Evolutionary conservation across 1,140 invertebrate genomes (phyloP), one percentile per base, ranked within the genome.

Genomic region (Neodiprion lecontei): DNA sequence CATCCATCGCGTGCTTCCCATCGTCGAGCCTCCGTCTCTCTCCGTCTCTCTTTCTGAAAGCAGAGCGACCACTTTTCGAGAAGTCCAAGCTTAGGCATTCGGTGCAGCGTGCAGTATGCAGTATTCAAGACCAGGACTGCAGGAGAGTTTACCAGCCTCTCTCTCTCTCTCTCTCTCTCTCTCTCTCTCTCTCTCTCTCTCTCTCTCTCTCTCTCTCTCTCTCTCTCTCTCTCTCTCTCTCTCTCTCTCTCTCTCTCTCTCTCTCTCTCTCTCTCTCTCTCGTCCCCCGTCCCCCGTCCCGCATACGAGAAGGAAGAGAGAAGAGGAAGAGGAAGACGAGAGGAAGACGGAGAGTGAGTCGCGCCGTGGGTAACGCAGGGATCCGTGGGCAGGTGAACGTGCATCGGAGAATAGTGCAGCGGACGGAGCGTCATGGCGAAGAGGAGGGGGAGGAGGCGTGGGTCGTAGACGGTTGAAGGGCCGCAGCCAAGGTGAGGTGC

Each of bases 391-490:
- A 75, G 49, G 77, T 70, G 74, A 68, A 61, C 73, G 76, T 65
- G 69, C 69, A 76, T 73, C 14, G 50, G 11, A 67, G 40, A 71
- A 11, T 21, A 17, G 11, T 61, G 53, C n/a, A 14, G 40, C 21
- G 9, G 17, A 48, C 65, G 3, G 66, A 17, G 67, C 11, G 68
- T 23, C 50, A 40, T 7, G 23, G 14, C 10, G 21, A 79, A 78
- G 78, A 78, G 76, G 76, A 77, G 76, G 76, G 75, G 77, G 77
- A 69, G 81, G 82, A 79, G 79, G 82, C 82, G 84, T 84, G 84
- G 82, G 83, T 82, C 79, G 81, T 84, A 86, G 84, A 86, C 83
- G 81, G 84, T 86, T 86, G 85, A 86, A 86, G 85, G 83, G 85
- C 84, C 85, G 84, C 83, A 80, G 80, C 82, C 83, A 86, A 85